These are phyloP conservation scores for Tetraneura akinire DNA, from an alignment of 1,140 invertebrate genomes.

Conservation along the genomic window DNA sequence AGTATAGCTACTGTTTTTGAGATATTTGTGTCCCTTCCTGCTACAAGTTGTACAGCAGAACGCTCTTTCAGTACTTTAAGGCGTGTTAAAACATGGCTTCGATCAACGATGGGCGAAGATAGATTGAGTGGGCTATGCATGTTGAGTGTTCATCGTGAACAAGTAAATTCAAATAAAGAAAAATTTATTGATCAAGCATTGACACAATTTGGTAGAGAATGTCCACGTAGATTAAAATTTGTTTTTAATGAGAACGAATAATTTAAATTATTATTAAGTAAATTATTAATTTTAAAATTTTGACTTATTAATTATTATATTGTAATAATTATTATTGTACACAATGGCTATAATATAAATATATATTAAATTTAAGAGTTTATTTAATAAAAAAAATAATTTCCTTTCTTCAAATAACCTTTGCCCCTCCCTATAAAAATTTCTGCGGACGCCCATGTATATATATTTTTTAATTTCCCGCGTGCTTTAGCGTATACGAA, in stretches of 20 bases:
- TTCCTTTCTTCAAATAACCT: too few relatives aligned
- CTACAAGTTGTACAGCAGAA: neutral
- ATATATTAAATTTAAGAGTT: too few relatives aligned
- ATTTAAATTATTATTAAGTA: too few relatives aligned
- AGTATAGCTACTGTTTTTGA: neutral
- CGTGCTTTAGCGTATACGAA: neutral
- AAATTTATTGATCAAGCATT: neutral
- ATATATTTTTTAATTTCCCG: neutral
- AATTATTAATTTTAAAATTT: too few relatives aligned
- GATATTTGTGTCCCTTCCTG: neutral
- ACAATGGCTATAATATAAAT: too few relatives aligned
- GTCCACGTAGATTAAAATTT: neutral
- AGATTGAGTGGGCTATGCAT: neutral
- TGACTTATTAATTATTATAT: too few relatives aligned
- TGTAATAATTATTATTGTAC: too few relatives aligned
- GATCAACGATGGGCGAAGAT: neutral
- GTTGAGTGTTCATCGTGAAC: neutral
- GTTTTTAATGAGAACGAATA: neutral
- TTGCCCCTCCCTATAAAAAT: too few relatives aligned
- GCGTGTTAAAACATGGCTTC: neutral
- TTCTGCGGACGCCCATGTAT: too few relatives aligned
- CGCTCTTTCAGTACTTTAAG: slow-evolving; percentile 3
- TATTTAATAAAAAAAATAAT: too few relatives aligned
- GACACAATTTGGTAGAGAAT: too few relatives aligned
- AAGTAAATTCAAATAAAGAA: neutral